Evolutionary conservation across 1,140 invertebrate genomes (phyloP), one percentile per base, ranked within the genome.

Genomic region (Goniozus legneri): DNA sequence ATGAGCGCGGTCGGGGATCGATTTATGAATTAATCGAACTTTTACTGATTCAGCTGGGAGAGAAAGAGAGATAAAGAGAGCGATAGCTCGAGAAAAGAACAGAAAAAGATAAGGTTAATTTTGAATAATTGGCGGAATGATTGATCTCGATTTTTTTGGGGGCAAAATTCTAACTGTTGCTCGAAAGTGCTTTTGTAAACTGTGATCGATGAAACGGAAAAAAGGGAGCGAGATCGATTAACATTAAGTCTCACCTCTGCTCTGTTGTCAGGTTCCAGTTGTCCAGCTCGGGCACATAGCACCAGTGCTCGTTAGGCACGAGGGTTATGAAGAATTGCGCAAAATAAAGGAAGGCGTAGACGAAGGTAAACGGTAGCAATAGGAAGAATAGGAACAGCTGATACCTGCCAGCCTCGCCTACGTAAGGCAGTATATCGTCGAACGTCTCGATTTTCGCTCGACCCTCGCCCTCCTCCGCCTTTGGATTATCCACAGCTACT

Each of bases 331-430:
- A 92, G 50, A 92, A 88, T 73, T 92, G 89, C 2, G 87, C 83
- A 68, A 92, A 92, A 69, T 91, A 91, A 1, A 91, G 85, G 63
- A 89, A 92, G 1, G 88, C 86, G 50, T 92, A 87, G 66, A 88
- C 90, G 68, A 89, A 88, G 8, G 86, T 82, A 65, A 91, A 92
- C 0, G 89, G 89, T 46, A 91, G 85, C 74, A 95, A 84, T 51
- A 92, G 71, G 7, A 91, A 65, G 67, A 93, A 95, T 2, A 95
- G 74, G n/a, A 91, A 75, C 62, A 88, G 86, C 65, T 96, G 93
- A 74, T 93, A 95, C 41, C 81, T 77, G 30, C 91, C 91, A 62
- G 94, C 94, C 58, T 91, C 89, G 0, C 93, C 93, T 19, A 95
- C 81, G 60, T 91, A 77, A 1, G 87, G 85, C 36, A 95, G 71